Base-by-base conservation (phyloP, 2,888 invertebrate genomes). In the Scrobipalpa atriplicella region DNA sequence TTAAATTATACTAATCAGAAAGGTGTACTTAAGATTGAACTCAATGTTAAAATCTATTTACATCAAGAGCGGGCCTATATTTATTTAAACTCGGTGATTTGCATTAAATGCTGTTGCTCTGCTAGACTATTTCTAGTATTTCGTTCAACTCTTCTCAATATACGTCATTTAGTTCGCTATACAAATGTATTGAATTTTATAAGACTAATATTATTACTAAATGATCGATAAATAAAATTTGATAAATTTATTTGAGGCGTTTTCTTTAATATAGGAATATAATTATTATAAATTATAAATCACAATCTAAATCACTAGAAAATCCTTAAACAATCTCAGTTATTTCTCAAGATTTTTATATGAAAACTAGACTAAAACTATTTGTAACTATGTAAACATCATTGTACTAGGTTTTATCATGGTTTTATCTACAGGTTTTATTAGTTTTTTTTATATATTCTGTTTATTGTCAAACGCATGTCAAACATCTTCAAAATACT, bases 131-230 rank as follows among this genome's bases (percentile, higher is more conserved):
- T 56, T 29, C 16, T 56, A 11, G 54, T 29, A n/a, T 56, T 82
- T 77, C 67, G 69, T 81, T 78, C 67, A 72, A 75, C 71, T 71
- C 73, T 79, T 80, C 77, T 80, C 78, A 78, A 75, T 79, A 75
- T 75, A 38, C 77, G 80, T 78, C 76, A 73, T 74, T 85, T 82
- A 82, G 82, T 85, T 87, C 79, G 80, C 77, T 82, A 76, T 84
- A 85, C 83, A 80, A 81, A 78, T 83, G 81, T 89, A 88, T 83
- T 84, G 82, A 86, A 85, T 87, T 87, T 87, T 87, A 86, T 89
- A 90, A 90, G 89, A 88, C 85, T 89, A 89, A 89, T 81, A n/a
- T 47, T 79, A 81, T 81, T 84, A 74, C 77, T 68, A 67, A 73
- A 81, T 81, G 78, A 85, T 85, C 83, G 78, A 78, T 67, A 66